phyloP scores from a whole-genome alignment of 1,140 invertebrate genomes.

The Periplaneta americana region DNA sequence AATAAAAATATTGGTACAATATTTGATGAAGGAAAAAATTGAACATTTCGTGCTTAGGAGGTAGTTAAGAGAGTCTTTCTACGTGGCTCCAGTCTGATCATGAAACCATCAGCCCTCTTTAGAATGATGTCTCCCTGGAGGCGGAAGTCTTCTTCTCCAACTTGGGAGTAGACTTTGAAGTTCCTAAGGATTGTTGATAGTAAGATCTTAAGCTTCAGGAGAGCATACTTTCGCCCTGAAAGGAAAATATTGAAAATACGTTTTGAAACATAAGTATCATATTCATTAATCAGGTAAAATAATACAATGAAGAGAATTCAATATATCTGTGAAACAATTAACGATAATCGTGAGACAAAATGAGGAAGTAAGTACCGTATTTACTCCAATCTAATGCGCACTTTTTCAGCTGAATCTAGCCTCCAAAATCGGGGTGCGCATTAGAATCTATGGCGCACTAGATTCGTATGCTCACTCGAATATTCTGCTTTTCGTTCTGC shows the following conservation, averaged over 20 bases:
- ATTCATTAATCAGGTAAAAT: too few species aligned
- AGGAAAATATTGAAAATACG: conserved; percentile 1
- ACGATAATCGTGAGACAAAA: too few species aligned
- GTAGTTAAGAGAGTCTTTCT: conserved; percentile 27
- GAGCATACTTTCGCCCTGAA: conserved; percentile 78
- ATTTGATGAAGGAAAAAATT: not conserved
- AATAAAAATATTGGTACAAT: not conserved
- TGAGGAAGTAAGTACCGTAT: too few species aligned
- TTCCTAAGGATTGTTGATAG: conserved; percentile 80
- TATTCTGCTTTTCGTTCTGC: too few species aligned
- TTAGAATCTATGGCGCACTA: too few species aligned
- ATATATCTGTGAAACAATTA: too few species aligned
- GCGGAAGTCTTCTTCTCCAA: conserved; percentile 63
- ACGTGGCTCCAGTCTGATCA: conserved; percentile 60
- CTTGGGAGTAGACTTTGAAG: conserved; percentile 62
- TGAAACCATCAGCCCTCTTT: conserved; percentile 73
- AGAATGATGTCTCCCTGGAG: conserved; percentile 78
- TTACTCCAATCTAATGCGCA: too few species aligned
- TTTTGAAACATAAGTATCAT: too few species aligned
- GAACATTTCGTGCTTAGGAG: not conserved
- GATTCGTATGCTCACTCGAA: too few species aligned
- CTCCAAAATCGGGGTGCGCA: too few species aligned
- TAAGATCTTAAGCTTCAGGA: conserved; percentile 81
- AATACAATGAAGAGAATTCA: too few species aligned
- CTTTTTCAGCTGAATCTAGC: too few species aligned